A percentile compares a stretch with the other conserved stretches of the same genome.
Evolutionary conservation across 2,113 vertebrate genomes (phyloP).

Genomic region (Caretta caretta): DNA sequence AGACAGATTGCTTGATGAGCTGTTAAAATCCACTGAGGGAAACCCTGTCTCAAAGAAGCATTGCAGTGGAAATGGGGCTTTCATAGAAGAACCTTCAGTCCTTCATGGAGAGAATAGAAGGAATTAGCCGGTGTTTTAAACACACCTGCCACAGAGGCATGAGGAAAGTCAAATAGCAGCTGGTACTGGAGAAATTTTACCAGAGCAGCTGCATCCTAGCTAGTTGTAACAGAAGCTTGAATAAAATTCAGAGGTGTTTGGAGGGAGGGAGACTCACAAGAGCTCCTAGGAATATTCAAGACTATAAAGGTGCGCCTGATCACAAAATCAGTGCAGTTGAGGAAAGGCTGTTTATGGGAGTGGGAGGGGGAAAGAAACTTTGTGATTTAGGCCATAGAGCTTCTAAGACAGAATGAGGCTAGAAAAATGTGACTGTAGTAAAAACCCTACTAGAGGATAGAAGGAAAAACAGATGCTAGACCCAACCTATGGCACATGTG

Average conservation of each 20-base stretch:
- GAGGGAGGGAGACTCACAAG: not conserved
- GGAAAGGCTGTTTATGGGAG: not conserved
- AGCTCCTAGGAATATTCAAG: not conserved
- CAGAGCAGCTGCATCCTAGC: not conserved
- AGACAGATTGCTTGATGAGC: not conserved
- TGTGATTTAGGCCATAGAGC: not conserved
- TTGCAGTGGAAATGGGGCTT: not conserved
- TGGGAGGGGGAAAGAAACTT: not conserved
- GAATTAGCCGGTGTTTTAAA: not conserved
- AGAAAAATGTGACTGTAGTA: not conserved
- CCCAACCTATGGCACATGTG: too few relatives aligned
- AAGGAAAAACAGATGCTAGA: not conserved
- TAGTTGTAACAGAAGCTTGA: not conserved
- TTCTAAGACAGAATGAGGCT: not conserved
- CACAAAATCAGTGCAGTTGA: not conserved
- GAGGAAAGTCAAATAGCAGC: not conserved
- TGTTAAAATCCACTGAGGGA: not conserved
- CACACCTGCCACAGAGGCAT: not conserved
- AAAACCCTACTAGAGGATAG: not conserved
- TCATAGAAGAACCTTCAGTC: not conserved
- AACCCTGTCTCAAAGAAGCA: not conserved
- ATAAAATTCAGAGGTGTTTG: not conserved
- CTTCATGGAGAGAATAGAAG: not conserved
- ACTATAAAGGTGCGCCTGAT: not conserved
- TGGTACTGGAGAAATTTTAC: not conserved